Percentiles rank a stretch among this genome's conserved stretches.
phyloP scores from a whole-genome alignment of 2,797 vertebrate species.

The Oreochromis grahami region DNA sequence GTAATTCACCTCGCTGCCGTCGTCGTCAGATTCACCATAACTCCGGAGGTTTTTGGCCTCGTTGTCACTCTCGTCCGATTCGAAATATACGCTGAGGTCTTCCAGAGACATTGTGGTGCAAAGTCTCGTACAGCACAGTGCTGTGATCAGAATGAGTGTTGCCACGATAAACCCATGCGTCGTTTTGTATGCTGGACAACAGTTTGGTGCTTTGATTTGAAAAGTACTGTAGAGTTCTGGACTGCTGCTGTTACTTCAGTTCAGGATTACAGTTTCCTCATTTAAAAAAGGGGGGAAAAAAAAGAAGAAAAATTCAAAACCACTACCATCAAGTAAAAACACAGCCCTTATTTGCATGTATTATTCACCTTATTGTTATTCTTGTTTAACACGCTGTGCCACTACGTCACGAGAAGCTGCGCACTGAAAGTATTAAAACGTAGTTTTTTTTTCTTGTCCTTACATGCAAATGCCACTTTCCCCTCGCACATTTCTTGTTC shows the following conservation, averaged over 20 bases:
- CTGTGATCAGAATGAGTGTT: background rate
- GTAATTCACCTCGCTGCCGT: fast-evolving
- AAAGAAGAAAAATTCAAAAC: background rate
- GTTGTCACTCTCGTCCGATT: background rate
- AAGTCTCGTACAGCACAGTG: no score
- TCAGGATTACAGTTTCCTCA: background rate
- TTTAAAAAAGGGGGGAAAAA: background rate
- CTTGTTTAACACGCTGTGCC: background rate
- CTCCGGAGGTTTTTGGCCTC: background rate
- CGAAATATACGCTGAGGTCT: background rate
- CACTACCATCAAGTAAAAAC: background rate
- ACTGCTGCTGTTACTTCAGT: background rate
- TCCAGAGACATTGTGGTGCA: conserved; percentile 13
- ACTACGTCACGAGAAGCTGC: background rate
- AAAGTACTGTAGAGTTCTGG: background rate
- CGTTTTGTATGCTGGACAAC: background rate
- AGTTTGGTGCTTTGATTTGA: background rate
- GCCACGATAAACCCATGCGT: background rate
- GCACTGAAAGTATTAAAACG: background rate
- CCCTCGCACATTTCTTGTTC: background rate
- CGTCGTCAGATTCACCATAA: fast-evolving
- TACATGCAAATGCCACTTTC: background rate
- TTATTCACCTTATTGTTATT: background rate
- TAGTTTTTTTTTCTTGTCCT: background rate
- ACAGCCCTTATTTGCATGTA: background rate